A percentile compares a stretch with the other conserved stretches of the same genome.
These are phyloP conservation scores for Pithys albifrons DNA, from an alignment of 2,113 vertebrate species.

Conservation along the genomic window DNA sequence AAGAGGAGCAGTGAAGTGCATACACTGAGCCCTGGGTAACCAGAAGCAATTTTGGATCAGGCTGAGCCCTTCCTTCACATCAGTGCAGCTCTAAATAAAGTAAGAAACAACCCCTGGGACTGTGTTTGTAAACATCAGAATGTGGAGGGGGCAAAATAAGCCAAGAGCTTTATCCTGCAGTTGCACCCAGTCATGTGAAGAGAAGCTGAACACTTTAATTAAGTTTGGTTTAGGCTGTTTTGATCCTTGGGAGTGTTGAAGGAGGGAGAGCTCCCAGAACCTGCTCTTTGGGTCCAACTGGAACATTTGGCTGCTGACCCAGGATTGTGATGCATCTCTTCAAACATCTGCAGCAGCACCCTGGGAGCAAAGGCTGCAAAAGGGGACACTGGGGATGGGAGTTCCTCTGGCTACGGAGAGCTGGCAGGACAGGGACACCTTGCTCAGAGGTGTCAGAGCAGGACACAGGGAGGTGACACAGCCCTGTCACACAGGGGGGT, in stretches of 20 bases:
- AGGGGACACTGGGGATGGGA: not conserved
- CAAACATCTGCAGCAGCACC: not conserved
- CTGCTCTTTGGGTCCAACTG: not conserved
- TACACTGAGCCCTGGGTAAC: constrained; percentile 19
- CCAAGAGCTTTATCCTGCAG: not conserved
- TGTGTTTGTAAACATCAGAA: constrained; percentile 23
- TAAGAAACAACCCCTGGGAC: constrained; percentile 13
- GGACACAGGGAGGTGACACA: not conserved
- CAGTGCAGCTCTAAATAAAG: constrained; percentile 23
- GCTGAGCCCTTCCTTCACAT: constrained; percentile 17
- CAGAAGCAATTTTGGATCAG: constrained; percentile 37
- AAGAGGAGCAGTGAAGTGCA: not conserved
- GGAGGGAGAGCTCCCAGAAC: not conserved
- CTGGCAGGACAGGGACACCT: not conserved
- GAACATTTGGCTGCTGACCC: constrained; percentile 7
- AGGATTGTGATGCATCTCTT: not conserved
- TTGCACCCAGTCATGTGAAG: constrained; percentile 18
- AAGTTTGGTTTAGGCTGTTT: not conserved
- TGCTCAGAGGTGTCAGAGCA: not conserved
- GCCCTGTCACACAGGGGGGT: too few species aligned
- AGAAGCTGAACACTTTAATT: constrained; percentile 58
- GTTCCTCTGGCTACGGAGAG: not conserved
- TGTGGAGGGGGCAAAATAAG: not conserved
- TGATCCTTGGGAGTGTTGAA: not conserved
- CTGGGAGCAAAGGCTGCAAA: not conserved